Evolutionary conservation across 2,888 invertebrate species (phyloP), one percentile per base, ranked within the genome.

Genomic region (Schizotus pectinicornis): DNA sequence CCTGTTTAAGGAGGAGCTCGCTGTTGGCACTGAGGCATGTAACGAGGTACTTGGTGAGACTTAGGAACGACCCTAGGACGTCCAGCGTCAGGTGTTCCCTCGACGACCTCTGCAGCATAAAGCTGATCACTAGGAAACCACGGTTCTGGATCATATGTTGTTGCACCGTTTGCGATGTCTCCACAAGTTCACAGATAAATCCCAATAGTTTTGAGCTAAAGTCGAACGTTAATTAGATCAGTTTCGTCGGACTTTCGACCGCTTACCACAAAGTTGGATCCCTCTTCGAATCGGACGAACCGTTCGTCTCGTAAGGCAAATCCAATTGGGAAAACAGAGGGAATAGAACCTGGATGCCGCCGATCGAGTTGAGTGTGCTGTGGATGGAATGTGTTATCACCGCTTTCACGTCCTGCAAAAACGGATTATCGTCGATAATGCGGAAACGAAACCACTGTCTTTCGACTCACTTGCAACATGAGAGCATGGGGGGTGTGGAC

Each of bases 101-200:
- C 49, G 90, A 92, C 60, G 94, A 95, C 71, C 95, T 87, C 80
- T 97, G 95, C 72, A 98, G 86, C 89, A 97, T 93, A 80, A 94
- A 96, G 68, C 98, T 95, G 79, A 99, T 96, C 64, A 99, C 97
- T 72, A 99, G 87, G 82, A 99, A 98, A 59, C 98, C 99, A 71
- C 97, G 90, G 80, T 96, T 97, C 81, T 98, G 98, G 79, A 98
- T 93, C 92, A 99, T 95, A 80, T 99, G 99, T 78, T 99, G 98
- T 78, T 99, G 99, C 58, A 98, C 97, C 35, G 96, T 96, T 77
- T 94, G 91, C 69, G 98, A 98, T 38, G 94, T 94, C 80, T 97
- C 96, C 68, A 99, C 93, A 76, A 99, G 84, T 76, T 98, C 97
- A 80, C 97, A 97, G 73, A 99, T 94, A 83, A 99, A 95, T 62